Conservation (phyloP, 2,888 invertebrate genomes). For the Drosophila parthenogenetica region DNA sequence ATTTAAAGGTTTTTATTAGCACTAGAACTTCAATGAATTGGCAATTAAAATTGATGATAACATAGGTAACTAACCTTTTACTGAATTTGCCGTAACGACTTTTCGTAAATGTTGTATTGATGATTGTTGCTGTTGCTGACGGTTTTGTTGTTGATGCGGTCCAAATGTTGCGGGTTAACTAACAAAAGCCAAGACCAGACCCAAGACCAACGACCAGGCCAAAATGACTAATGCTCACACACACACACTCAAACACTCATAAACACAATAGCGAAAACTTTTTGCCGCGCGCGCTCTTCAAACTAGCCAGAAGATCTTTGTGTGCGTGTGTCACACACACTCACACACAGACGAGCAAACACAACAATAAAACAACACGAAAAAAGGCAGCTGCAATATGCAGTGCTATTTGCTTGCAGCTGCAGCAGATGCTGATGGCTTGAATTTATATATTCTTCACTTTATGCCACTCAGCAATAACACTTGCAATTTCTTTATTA, state of each 20-base stretch:
- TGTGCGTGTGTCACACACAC: conserved; percentile 45
- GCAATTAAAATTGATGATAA: conserved; percentile 33
- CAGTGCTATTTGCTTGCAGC: conserved; percentile 41
- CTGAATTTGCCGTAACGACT: conserved; percentile 29
- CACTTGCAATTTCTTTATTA: conserved; percentile 1
- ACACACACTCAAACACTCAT: conserved; percentile 38
- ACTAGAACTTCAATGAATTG: conserved; percentile 18
- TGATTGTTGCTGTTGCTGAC: conserved; percentile 16
- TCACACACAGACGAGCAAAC: conserved; percentile 14
- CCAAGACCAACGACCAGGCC: conserved; percentile 66
- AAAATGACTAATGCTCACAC: conserved; percentile 60
- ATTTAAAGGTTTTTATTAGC: conserved; percentile 23
- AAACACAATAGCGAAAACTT: conserved; percentile 52
- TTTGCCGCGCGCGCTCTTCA: conserved; percentile 57
- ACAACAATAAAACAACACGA: conserved; percentile 44
- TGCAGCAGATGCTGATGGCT: conserved; percentile 11
- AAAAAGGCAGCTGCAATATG: conserved; percentile 67
- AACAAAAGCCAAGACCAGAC: conserved; percentile 54
- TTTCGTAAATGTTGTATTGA: conserved; percentile 6
- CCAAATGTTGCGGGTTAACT: conserved; percentile 50
- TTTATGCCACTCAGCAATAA: conserved; percentile 3
- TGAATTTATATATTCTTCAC: conserved; percentile 19
- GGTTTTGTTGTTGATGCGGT: conserved; percentile 52
- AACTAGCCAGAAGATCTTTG: conserved; percentile 54
- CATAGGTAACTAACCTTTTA: conserved; percentile 66